Conservation (phyloP, 92 coral and sea anemone genomes). For the Palythoa grandiflora region DNA sequence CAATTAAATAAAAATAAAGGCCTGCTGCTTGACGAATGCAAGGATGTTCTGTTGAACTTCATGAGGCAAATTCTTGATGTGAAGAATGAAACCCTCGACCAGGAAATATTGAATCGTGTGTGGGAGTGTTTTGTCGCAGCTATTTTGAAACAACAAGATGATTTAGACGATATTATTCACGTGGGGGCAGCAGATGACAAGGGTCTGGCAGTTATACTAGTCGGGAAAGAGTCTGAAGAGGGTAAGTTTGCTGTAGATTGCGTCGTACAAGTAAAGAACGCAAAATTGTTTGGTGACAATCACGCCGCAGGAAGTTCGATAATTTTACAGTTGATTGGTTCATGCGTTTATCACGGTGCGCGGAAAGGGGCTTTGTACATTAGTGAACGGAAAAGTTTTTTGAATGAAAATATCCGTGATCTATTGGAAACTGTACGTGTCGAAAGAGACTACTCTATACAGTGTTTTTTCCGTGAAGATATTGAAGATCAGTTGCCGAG, state of each 20-base stretch:
- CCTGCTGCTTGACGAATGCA: conserved; percentile 29
- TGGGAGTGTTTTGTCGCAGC: conserved; percentile 43
- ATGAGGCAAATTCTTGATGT: conserved; percentile 28
- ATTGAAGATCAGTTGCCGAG: conserved; percentile 8
- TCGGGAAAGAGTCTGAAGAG: conserved; percentile 18
- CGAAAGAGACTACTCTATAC: not conserved
- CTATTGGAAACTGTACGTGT: conserved; percentile 2
- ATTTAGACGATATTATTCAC: conserved; percentile 35
- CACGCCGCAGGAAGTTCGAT: not conserved
- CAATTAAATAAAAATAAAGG: conserved; percentile 30
- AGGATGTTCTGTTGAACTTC: conserved; percentile 12
- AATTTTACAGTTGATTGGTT: conserved; percentile 31
- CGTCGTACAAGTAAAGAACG: conserved; percentile 28
- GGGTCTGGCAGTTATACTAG: conserved; percentile 31
- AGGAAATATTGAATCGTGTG: not conserved
- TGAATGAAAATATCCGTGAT: conserved; percentile 26
- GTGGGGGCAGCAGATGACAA: conserved; percentile 40
- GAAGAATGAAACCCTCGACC: not conserved
- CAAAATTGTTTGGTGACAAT: conserved; percentile 1
- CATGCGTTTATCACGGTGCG: conserved; percentile 48
- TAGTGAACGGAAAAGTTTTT: conserved; percentile 21
- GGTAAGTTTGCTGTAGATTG: conserved; percentile 24
- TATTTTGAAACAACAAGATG: conserved; percentile 30
- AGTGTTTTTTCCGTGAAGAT: conserved; percentile 42
- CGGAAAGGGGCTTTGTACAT: conserved; percentile 27